phyloP scores from a whole-genome alignment of 2,113 vertebrate genomes.

The Antechinus flavipes region DNA sequence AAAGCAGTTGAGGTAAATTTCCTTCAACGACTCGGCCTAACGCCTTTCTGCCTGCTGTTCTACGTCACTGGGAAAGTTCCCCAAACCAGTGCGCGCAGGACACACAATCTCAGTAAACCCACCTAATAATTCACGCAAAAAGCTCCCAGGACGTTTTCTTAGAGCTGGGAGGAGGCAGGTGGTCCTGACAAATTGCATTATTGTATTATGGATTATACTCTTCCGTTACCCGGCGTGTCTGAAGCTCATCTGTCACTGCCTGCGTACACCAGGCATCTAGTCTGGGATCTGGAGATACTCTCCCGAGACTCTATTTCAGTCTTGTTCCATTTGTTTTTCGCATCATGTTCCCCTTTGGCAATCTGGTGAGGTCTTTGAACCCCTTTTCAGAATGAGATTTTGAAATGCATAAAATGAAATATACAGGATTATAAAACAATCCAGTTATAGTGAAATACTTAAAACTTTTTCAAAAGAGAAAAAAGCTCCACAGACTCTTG shows the following conservation, averaged over 20 bases:
- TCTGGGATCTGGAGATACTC: neutral
- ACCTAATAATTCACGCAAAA: neutral
- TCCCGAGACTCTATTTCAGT: neutral
- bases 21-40: neutral
- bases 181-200: no score
- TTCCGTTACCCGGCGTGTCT: no score
- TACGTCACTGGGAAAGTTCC: neutral
- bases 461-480: neutral
- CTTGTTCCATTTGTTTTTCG: neutral
- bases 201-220: no score
- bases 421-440: neutral
- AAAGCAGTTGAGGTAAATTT: neutral
- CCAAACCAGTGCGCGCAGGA: neutral
- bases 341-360: neutral
- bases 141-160: neutral
- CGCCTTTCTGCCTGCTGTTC: neutral
- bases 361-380: neutral
- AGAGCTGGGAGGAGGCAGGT: neutral
- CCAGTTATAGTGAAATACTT: neutral
- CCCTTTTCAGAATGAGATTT: neutral
- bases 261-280: neutral
- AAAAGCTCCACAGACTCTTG: neutral
- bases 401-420: neutral
- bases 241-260: neutral
- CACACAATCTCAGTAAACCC: neutral